A percentile compares a stretch with the other conserved stretches of the same genome.
Evolutionary conservation across 2,113 vertebrate genomes (phyloP).

Genomic region (Glaucidium brasilianum): DNA sequence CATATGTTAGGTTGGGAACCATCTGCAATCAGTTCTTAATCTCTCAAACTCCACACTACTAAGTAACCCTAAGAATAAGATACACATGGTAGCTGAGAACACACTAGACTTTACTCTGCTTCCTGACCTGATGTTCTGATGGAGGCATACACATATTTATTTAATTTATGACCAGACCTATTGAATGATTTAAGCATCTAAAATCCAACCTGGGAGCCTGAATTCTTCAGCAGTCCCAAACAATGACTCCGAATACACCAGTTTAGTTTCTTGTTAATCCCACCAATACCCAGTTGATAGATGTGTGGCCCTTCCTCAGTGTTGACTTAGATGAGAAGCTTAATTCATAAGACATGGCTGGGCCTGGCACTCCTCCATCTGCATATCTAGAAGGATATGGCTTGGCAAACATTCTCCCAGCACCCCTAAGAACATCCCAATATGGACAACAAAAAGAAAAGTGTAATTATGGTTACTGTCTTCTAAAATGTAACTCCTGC

Average conservation of each 20-base stretch:
- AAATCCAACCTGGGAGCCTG: background rate
- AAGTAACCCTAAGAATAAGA: background rate
- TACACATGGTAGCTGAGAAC: background rate
- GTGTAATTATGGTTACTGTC: background rate
- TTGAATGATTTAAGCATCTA: background rate
- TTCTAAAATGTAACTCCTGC: background rate
- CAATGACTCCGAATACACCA: fast-evolving
- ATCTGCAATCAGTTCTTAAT: background rate
- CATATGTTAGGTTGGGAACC: background rate
- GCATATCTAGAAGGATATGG: background rate
- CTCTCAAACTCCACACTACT: background rate
- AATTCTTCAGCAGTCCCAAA: background rate
- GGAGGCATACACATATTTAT: background rate
- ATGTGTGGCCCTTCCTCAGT: background rate
- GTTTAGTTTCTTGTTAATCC: background rate
- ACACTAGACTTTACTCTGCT: background rate
- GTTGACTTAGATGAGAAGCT: background rate
- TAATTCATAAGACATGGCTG: background rate
- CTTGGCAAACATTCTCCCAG: background rate
- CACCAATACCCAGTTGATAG: background rate
- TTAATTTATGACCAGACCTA: background rate
- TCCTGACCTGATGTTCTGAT: background rate
- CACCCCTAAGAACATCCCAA: background rate
- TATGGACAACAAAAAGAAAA: background rate
- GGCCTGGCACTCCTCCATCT: background rate